These are phyloP conservation scores for Pionites leucogaster DNA, from an alignment of 2,113 vertebrate genomes.

Conservation along the genomic window DNA sequence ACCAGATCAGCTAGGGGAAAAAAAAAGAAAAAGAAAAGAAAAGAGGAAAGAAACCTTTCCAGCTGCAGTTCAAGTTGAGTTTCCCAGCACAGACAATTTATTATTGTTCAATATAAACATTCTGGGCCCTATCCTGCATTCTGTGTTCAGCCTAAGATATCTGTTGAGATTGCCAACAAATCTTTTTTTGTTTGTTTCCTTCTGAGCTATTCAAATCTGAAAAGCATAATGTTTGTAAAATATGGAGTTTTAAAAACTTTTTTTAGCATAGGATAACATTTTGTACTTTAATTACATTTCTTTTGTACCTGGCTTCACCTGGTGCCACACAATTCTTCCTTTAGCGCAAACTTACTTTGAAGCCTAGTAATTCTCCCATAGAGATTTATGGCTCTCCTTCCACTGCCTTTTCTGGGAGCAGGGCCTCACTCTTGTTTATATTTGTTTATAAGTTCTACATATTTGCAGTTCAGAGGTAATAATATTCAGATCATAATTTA, in stretches of 20 bases:
- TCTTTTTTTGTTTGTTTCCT: not conserved
- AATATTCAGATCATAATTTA: conserved; percentile 21
- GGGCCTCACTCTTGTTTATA: not conserved
- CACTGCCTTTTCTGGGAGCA: not conserved
- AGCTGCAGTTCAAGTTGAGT: conserved; percentile 57
- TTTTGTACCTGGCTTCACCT: conserved; percentile 30
- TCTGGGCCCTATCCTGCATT: conserved; percentile 7
- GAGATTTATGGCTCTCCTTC: not conserved
- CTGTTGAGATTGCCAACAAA: not conserved
- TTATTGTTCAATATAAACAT: conserved; percentile 74
- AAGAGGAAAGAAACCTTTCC: not conserved
- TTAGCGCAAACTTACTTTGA: not conserved
- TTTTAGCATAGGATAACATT: not conserved
- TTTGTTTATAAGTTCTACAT: not conserved
- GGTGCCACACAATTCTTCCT: not conserved
- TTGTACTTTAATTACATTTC: not conserved
- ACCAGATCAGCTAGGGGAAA: not conserved
- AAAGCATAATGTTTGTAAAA: conserved; percentile 3
- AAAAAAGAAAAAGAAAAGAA: not conserved
- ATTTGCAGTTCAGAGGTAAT: conserved; percentile 15
- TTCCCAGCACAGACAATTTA: conserved; percentile 66
- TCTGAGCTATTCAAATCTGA: not conserved
- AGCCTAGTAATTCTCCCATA: not conserved
- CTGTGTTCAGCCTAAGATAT: not conserved
- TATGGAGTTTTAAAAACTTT: not conserved